These are phyloP conservation scores for Octodon degus DNA, from an alignment of 2,113 vertebrate species.

Conservation along the genomic window DNA sequence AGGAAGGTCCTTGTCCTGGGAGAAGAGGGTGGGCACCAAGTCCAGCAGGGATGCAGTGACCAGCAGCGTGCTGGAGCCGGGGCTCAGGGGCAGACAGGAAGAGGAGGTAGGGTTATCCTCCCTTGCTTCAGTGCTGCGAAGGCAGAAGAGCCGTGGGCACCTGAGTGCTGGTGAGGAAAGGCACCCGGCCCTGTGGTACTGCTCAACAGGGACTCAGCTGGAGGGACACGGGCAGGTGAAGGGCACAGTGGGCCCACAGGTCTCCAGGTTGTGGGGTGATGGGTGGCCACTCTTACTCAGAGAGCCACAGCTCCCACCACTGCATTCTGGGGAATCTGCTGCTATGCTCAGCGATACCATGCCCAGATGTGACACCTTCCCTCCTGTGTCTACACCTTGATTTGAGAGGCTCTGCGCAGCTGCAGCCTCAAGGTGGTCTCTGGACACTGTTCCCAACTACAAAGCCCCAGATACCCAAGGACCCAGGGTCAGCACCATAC, in stretches of 20 bases:
- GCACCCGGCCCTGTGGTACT: neutral
- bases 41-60: neutral
- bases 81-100: accelerated
- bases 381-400: neutral
- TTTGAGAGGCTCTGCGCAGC: neutral
- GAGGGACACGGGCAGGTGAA: neutral
- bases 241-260: neutral
- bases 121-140: neutral
- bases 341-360: neutral
- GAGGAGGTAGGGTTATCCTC: no score
- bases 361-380: neutral
- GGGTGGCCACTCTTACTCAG: neutral
- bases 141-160: neutral
- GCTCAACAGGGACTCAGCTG: accelerated
- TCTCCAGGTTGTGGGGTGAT: neutral
- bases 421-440: neutral
- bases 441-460: no score
- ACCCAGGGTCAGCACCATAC: neutral
- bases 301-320: neutral
- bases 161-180: neutral
- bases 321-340: neutral
- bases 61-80: neutral
- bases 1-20: neutral
- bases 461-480: neutral
- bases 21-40: neutral